Evolutionary conservation across 2,113 vertebrate genomes (phyloP).

Genomic region (Thermophis baileyi): DNA sequence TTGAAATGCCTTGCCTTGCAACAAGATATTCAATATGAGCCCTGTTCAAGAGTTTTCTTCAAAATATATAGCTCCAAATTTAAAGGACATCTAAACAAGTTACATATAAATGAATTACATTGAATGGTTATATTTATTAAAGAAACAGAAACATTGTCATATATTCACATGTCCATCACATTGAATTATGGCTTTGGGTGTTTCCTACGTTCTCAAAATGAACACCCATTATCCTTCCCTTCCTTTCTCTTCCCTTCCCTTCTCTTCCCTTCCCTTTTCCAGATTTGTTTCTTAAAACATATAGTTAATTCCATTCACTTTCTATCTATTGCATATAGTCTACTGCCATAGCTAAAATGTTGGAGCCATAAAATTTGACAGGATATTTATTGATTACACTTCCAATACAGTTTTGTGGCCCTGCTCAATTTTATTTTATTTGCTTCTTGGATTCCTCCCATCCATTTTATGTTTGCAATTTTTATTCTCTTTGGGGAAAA

Average conservation of each 20-base stretch:
- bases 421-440: slow-evolving; percentile 31
- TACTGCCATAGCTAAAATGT: slow-evolving; percentile 12
- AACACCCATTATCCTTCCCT: not conserved
- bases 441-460: not conserved
- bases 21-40: not conserved
- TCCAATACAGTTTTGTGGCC: slow-evolving; percentile 5
- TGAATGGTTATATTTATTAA: not conserved
- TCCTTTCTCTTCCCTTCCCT: not conserved
- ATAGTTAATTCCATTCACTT: not conserved
- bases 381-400: slow-evolving; percentile 11
- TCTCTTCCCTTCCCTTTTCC: not conserved
- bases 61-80: not conserved
- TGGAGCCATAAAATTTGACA: slow-evolving; percentile 27
- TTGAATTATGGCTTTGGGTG: not conserved
- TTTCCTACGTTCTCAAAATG: not conserved
- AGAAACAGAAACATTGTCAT: not conserved
- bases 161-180: not conserved
- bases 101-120: not conserved
- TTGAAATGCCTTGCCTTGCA: not conserved
- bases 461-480: slow-evolving; percentile 7
- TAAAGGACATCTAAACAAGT: not conserved
- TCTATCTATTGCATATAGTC: not conserved
- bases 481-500: slow-evolving; percentile 14
- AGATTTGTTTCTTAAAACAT: not conserved
- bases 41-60: not conserved